Base-by-base conservation (phyloP, 2,888 invertebrate species). In the Andricus curvator region DNA sequence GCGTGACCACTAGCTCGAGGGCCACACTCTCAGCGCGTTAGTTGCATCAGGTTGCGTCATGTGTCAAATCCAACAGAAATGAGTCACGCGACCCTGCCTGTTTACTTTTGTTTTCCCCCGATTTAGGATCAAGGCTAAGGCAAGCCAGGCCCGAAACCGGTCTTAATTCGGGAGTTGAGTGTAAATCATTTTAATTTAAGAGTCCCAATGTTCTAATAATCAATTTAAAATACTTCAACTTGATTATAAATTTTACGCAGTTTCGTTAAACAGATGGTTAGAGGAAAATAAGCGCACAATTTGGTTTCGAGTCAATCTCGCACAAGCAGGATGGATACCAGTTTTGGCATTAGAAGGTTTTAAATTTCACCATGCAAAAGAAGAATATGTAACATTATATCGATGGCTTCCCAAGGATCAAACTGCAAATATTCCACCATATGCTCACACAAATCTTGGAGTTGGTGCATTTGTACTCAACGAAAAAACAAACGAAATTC, bases 381-480 rank as follows among this genome's bases (percentile, higher is more conserved):
- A 95, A 78, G 95, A 96, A 51, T 96, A 95, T 92, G 96, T 97
- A 0, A 96, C 96, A 94, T 95, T 98, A 94, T 96, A 95, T 87
- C 95, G 95, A 90, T 98, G 98, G 98, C 93, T 98, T 81, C 96
- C 96, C 2, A 93, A 93, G 13, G 91, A 94, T 81, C 94, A 94
- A 89, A 91, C 93, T 29, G 93, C 93, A 79, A 96, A 96, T 88
- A 93, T 97, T 83, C 97, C 97, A 41, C 94, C 94, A n/a, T 96
- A 96, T 87, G 96, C 97, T 2, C 97, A 98, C 90, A 98, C 97
- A 11, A 94, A 95, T 93, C 89, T 96, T 22, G 98, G 98, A 68
- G 97, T 97, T 9, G 98, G 98, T 51, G 98, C 96, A 9, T 94
- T 98, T 85, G 97, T 98, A 11, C 94, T 97, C 0, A 97, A 98